phyloP scores from a whole-genome alignment of 2,797 vertebrate species.

The Typhlichthys subterraneus region DNA sequence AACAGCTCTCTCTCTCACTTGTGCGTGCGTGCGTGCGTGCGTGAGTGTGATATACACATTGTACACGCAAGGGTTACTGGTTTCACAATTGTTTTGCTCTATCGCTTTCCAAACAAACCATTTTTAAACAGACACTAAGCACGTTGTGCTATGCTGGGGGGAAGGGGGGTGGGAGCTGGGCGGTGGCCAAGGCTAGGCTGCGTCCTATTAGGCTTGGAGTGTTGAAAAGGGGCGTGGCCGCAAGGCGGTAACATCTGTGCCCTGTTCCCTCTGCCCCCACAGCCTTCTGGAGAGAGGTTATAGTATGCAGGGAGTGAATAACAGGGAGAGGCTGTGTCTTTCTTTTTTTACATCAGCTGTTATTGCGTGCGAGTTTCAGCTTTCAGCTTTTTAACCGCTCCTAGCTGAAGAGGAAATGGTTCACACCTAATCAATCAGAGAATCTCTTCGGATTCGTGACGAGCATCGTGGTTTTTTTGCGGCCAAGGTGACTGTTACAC shows the following conservation, averaged over 20 bases:
- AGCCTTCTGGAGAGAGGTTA: constrained; percentile 63
- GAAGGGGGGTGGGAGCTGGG: constrained; percentile 51
- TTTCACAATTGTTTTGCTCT: constrained; percentile 36
- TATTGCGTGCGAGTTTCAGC: constrained; percentile 31
- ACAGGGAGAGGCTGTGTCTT: constrained; percentile 47
- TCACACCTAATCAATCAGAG: constrained; percentile 11
- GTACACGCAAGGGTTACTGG: constrained; percentile 32
- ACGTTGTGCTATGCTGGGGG: constrained; percentile 37
- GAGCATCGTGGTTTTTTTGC: constrained; percentile 28
- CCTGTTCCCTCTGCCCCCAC: constrained; percentile 65
- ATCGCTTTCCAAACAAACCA: constrained; percentile 59
- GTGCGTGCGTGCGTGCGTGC: no score
- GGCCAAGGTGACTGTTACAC: constrained; percentile 40
- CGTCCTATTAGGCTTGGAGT: constrained; percentile 75
- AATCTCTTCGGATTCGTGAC: constrained; percentile 41
- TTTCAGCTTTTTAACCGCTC: constrained; percentile 16
- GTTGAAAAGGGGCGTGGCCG: constrained; percentile 78
- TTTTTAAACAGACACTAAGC: constrained; percentile 59
- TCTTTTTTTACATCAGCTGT: constrained; percentile 37
- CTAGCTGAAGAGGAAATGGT: constrained; percentile 21
- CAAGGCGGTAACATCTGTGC: constrained; percentile 77
- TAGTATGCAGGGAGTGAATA: constrained; percentile 52
- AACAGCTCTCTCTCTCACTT: neutral
- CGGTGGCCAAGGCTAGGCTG: constrained; percentile 53
- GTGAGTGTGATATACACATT: neutral